phyloP scores from a whole-genome alignment of 2,797 vertebrate species.

The Rousettus madagascariensis region DNA sequence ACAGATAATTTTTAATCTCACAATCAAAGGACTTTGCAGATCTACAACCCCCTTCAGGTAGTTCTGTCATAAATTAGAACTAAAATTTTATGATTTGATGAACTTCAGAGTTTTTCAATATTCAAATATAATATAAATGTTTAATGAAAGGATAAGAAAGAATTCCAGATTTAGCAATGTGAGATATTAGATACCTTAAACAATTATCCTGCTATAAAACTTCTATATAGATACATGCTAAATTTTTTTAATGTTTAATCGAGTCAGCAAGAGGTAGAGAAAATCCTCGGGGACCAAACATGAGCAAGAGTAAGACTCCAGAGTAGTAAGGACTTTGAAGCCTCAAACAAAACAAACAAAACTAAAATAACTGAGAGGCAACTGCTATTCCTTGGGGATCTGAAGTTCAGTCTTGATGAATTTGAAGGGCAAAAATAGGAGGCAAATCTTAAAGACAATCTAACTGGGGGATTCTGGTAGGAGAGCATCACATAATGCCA shows the following conservation, averaged over 20 bases:
- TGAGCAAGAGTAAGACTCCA: neutral
- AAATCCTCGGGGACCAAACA: neutral
- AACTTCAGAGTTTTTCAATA: neutral
- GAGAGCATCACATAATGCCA: neutral
- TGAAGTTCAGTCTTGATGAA: neutral
- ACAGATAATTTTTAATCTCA: neutral
- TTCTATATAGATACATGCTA: neutral
- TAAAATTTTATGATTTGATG: conserved; percentile 3
- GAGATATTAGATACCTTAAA: neutral
- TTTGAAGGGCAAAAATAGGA: neutral
- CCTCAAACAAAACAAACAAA: neutral
- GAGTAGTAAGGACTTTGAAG: neutral
- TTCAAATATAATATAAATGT: neutral
- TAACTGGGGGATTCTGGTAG: neutral
- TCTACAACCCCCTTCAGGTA: neutral
- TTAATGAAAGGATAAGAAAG: neutral
- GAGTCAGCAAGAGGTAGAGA: neutral
- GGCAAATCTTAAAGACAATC: neutral
- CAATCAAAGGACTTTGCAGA: neutral
- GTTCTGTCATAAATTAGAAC: neutral
- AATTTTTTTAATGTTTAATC: neutral
- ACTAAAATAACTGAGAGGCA: neutral
- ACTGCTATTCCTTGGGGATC: neutral
- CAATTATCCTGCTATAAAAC: neutral
- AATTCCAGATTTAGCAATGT: neutral